Percentiles rank a stretch among this genome's conserved stretches.
Evolutionary conservation across 2,888 invertebrate genomes (phyloP).

Genomic region (Drosophila atripex): DNA sequence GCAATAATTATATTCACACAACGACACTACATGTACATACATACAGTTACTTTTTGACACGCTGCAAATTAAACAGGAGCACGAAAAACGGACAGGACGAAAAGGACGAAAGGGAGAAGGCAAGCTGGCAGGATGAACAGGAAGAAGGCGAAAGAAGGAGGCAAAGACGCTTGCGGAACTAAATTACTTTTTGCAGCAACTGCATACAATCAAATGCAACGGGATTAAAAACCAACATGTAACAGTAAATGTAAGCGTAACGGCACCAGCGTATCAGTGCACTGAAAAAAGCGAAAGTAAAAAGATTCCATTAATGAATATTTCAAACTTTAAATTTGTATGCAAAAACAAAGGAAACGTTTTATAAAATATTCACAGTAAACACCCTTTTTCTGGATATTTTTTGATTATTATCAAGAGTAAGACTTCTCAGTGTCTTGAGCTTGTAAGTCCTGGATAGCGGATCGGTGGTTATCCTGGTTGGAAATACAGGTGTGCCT

Average conservation of each 20-base stretch:
- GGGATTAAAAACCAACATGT: constrained; percentile 74
- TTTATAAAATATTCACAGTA: not conserved
- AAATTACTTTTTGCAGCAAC: constrained; percentile 72
- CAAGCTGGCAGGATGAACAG: not conserved
- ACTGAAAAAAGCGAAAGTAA: not conserved
- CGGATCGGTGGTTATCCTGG: constrained; percentile 1
- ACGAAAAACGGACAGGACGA: constrained; percentile 25
- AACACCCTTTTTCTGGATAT: not conserved
- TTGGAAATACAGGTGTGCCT: constrained; percentile 7
- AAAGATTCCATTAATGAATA: not conserved
- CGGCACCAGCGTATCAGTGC: constrained; percentile 22
- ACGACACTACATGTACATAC: constrained; percentile 36
- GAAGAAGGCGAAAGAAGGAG: not conserved
- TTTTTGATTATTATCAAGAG: not conserved
- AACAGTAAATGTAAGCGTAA: constrained; percentile 51
- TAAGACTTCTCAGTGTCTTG: not conserved
- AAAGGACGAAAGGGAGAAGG: not conserved
- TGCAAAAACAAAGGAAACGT: no score
- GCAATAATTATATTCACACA: constrained; percentile 79
- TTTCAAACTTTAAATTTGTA: no score
- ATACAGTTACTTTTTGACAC: constrained; percentile 68
- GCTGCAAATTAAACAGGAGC: constrained; percentile 75
- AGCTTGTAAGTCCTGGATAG: constrained; percentile 44
- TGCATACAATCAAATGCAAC: constrained; percentile 77
- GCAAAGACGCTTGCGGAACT: constrained; percentile 51